Base-by-base conservation (phyloP, 2,113 vertebrate species). In the Passer domesticus region DNA sequence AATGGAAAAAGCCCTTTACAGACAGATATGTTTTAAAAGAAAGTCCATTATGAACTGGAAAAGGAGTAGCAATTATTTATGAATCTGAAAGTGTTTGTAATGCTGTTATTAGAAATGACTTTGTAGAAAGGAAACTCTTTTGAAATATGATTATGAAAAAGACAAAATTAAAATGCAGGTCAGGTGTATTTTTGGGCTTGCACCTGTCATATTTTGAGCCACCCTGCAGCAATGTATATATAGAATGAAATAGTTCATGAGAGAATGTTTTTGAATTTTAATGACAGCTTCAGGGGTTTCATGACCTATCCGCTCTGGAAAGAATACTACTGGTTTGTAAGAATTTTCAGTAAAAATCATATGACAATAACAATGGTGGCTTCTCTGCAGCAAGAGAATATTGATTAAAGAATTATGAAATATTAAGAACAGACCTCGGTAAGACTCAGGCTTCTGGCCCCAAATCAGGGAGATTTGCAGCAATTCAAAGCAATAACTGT, bases 211-310 rank as follows among this genome's bases (percentile, higher is more conserved):
- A 83, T 95, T 92, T 85, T 91, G 74, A 96, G 66, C 76, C 64
- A 73, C 83, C 83, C 83, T 93, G 89, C 74, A 90, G 91, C 77
- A 66, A 94, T 75, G 80, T 91, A 68, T 91, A 67, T 66, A 75
- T 68, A 59, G 39, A 77, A 21, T 50, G 35, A 92, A 96, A 91
- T 20, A 91, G 68, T 91, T 92, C 56, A 56, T 73, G 72, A 73
- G 77, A 91, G 75, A 91, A 86, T 86, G 37, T 67, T 83, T 96
- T 50, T 91, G 92, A 95, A 96, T 97, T 97, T 96, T 95, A 94
- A 97, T 85, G 93, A 95, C 41, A 35, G 81, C 90, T 95, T 58
- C 87, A 60, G 92, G 91, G 91, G 58, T 95, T 96, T 83, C 52
- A 39, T 94, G 90, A 93, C 95, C 95, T 92, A 81, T 70, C 75